Percentiles rank a stretch among this genome's conserved stretches.
Conservation (phyloP, 2,113 vertebrate genomes). For the Microtus pennsylvanicus region DNA sequence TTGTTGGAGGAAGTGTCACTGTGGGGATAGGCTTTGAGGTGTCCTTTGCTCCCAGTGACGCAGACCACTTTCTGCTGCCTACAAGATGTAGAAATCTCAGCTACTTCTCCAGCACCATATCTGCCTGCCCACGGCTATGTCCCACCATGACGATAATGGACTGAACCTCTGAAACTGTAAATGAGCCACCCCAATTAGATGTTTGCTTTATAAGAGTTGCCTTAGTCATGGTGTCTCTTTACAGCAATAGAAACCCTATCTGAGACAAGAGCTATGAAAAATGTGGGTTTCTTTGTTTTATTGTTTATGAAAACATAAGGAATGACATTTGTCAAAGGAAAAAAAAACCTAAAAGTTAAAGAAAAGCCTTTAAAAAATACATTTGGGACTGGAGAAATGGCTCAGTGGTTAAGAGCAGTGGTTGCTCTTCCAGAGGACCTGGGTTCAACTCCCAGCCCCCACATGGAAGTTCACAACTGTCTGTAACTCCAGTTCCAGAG, state of each 20-base stretch:
- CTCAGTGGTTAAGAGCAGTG: no score
- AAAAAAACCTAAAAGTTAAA: background rate
- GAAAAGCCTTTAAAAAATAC: background rate
- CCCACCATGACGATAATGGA: background rate
- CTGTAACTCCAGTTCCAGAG: no score
- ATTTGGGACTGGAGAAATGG: no score
- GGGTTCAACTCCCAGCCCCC: no score
- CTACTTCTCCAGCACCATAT: background rate
- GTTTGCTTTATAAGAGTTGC: background rate
- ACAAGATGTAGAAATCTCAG: background rate
- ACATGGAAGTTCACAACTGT: no score
- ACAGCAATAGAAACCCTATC: background rate
- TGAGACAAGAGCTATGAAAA: conserved; percentile 16
- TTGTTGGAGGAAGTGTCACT: background rate
- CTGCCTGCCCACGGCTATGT: background rate
- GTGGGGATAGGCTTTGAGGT: background rate
- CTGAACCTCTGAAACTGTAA: background rate
- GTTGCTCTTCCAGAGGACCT: no score
- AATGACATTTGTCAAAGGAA: background rate
- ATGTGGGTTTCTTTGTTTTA: background rate
- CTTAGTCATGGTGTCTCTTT: background rate
- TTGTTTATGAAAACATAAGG: conserved; percentile 23
- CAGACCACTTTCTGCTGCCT: background rate
- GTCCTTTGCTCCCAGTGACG: background rate
- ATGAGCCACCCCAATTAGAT: background rate